These are phyloP conservation scores for Coregonus clupeaformis DNA, from an alignment of 2,113 vertebrate genomes.

Conservation along the genomic window DNA sequence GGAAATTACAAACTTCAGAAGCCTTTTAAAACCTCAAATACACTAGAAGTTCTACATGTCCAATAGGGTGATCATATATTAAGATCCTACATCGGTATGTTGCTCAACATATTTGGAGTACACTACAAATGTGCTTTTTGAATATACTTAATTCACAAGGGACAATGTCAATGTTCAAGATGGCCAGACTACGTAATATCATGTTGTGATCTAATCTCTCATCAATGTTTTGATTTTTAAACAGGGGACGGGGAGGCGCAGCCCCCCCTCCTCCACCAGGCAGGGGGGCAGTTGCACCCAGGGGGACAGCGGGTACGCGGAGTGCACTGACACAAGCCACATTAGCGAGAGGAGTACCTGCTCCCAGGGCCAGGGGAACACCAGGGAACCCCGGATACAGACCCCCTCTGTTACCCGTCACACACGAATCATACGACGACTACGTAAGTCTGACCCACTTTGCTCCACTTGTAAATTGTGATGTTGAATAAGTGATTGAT, in stretches of 20 bases:
- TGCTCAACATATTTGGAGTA: too few relatives aligned
- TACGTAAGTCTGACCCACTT: constrained; percentile 85
- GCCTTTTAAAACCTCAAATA: too few relatives aligned
- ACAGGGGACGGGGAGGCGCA: constrained; percentile 85
- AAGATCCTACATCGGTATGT: too few relatives aligned
- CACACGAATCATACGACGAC: constrained; percentile 89
- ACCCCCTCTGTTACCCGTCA: constrained; percentile 78
- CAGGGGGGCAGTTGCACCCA: constrained; percentile 82
- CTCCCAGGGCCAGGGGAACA: constrained; percentile 77
- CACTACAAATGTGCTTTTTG: too few relatives aligned
- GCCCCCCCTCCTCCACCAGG: constrained; percentile 76
- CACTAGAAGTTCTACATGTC: too few relatives aligned
- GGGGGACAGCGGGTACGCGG: constrained; percentile 79
- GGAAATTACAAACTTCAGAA: too few relatives aligned
- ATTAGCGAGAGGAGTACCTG: constrained; percentile 79
- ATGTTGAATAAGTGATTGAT: too few relatives aligned
- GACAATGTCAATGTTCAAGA: background rate
- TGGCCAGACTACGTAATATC: background rate
- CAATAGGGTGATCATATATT: too few relatives aligned
- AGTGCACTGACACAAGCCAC: constrained; percentile 78
- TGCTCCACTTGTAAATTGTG: constrained; percentile 19
- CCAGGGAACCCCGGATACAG: constrained; percentile 81
- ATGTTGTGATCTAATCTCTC: background rate
- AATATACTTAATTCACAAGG: too few relatives aligned
- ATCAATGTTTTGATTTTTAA: constrained; percentile 14